Base-by-base conservation (phyloP, 92 coral and sea anemone species). In the Hydrozoanthus gracilis region DNA sequence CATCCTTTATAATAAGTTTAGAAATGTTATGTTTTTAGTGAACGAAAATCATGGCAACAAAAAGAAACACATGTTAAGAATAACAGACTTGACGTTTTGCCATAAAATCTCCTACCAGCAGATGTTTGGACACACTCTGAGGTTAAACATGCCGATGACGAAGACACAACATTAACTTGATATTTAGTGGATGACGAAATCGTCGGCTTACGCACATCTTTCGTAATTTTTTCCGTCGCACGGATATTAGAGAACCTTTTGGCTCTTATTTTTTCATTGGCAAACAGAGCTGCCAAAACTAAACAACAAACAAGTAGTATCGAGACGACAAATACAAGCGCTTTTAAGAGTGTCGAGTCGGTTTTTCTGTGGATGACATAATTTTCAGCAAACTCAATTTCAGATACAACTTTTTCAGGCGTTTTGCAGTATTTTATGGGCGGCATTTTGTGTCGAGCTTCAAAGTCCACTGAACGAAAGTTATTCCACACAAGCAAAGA, bases 381-480 rank as follows among this genome's bases (percentile, higher is more conserved):
- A 52, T 54, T 17, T 55, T 56, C 68, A 4, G 82, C 55, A 51
- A 55, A 15, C 6, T 77, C 82, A 10, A 77, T 60, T 55, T 35
- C 82, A 4, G 69, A 52, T 61, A 52, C 82, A 50, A 77, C 50
- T 14, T 77, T 67, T 9, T 67, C 39, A 10, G 65, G 7, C 44
- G 82, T 60, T 77, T 77, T 55, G 69, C 50, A 77, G 48, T 77
- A 77, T 77, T 77, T 77, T 18, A 77, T 67, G 17, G 50, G 14
- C 82, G 13, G 13, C 82, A 77, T 44, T 77, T 13, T 56, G 39
- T 0, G 14, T 15, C 7, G 52, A 46, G 46, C 51, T 3, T 48
- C 71, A 10, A 27, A 27, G 39, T 27, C 39, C 39, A 27, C 39
- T 27, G 39, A 27, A 27, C 39, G 39, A 27, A 27, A 27, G 39